phyloP scores from a whole-genome alignment of 1,140 invertebrate species.

The Anthonomus grandis region DNA sequence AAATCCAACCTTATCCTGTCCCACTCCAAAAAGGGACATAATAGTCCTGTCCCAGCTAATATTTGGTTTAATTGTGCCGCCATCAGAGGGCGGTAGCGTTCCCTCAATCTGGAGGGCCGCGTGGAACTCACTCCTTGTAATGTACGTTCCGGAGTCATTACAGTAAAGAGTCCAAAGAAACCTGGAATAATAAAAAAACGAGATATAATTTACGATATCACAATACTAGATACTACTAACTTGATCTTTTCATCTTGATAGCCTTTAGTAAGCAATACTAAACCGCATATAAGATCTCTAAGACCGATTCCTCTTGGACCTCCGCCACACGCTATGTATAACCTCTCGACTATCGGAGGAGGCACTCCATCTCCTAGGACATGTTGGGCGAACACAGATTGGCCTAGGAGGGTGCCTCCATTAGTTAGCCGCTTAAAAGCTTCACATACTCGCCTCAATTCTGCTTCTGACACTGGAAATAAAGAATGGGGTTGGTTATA shows the following conservation, averaged over 20 bases:
- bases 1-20: constrained; percentile 60
- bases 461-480: constrained; percentile 71
- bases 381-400: constrained; percentile 73
- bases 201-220: not conserved
- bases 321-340: constrained; percentile 79
- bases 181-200: constrained; percentile 45
- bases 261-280: constrained; percentile 80
- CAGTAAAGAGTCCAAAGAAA: constrained; percentile 85
- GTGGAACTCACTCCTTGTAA: constrained; percentile 73
- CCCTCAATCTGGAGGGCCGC: constrained; percentile 61
- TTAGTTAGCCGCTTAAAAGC: constrained; percentile 79
- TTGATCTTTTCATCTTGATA: constrained; percentile 80
- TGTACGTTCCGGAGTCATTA: constrained; percentile 72
- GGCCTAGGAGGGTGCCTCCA: constrained; percentile 64
- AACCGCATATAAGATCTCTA: constrained; percentile 76
- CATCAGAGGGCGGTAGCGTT: constrained; percentile 34
- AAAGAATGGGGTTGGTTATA: constrained; percentile 2
- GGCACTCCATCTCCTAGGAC: constrained; percentile 83
- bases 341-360: constrained; percentile 69
- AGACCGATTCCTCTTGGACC: constrained; percentile 75
- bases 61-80: constrained; percentile 34
- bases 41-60: constrained; percentile 48
- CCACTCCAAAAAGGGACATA: constrained; percentile 52
- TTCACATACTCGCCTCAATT: constrained; percentile 76
- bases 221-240: constrained; percentile 54